Percentiles rank a stretch among this genome's conserved stretches.
Conservation (phyloP, 2,888 invertebrate genomes). For the Polydrusus pterygomalis region DNA sequence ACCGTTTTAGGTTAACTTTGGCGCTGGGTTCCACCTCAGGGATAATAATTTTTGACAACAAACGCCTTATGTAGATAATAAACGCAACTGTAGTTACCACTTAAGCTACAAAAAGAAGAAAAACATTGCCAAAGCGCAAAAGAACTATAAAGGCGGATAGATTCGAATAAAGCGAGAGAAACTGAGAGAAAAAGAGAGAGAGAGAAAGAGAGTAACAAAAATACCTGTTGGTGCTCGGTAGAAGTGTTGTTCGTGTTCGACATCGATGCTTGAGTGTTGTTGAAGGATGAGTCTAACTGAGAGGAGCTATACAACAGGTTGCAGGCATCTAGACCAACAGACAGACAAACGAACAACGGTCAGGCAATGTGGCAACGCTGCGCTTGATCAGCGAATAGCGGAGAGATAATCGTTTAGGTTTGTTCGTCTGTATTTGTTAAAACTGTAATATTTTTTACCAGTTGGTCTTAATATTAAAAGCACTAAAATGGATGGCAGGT, state of each 20-base stretch:
- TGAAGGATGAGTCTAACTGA: conserved; percentile 91
- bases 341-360: conserved; percentile 81
- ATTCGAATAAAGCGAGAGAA: conserved; percentile 46
- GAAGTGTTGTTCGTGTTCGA: conserved; percentile 71
- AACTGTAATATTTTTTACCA: no score
- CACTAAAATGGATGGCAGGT: no score
- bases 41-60: not conserved
- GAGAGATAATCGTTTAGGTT: conserved; percentile 44
- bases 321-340: conserved; percentile 97
- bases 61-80: not conserved
- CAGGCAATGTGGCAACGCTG: conserved; percentile 62
- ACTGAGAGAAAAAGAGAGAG: conserved; percentile 56
- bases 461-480: no score
- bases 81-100: not conserved
- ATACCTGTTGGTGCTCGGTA: conserved; percentile 72
- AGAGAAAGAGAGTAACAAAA: conserved; percentile 58
- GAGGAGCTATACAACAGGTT: conserved; percentile 83
- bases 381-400: conserved; percentile 54
- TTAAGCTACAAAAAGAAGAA: conserved; percentile 18
- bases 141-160: conserved; percentile 27
- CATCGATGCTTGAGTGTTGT: conserved; percentile 73
- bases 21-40: no score
- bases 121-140: conserved; percentile 29
- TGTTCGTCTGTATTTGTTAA: no score
- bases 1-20: no score